These are phyloP conservation scores for Corvus hawaiiensis DNA, from an alignment of 2,113 vertebrate genomes.

Conservation along the genomic window DNA sequence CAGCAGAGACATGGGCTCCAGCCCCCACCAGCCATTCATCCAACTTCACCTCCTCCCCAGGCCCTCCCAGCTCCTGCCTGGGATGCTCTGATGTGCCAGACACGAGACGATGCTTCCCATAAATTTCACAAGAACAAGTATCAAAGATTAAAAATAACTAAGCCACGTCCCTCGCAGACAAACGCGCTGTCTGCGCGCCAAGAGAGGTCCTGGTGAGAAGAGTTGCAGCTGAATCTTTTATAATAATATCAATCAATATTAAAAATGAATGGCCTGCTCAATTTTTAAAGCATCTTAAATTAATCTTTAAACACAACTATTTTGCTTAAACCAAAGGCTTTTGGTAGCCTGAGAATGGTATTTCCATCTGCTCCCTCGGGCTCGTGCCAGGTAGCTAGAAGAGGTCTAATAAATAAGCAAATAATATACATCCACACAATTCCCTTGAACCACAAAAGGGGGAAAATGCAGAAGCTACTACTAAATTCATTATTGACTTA, in stretches of 20 bases:
- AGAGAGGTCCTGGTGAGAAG: constrained; percentile 47
- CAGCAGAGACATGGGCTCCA: not conserved
- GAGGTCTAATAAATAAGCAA: constrained; percentile 50
- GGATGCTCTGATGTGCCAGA: not conserved
- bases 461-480: not conserved
- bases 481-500: not conserved
- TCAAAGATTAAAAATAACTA: constrained; percentile 52
- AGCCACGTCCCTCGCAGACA: constrained; percentile 38
- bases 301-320: constrained; percentile 80
- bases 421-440: constrained; percentile 4
- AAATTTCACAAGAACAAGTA: constrained; percentile 20
- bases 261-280: constrained; percentile 78
- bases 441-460: not conserved
- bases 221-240: constrained; percentile 74
- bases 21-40: not conserved
- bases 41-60: not conserved
- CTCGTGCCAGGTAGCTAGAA: not conserved
- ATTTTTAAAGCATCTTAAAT: constrained; percentile 77
- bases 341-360: constrained; percentile 3
- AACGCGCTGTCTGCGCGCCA: constrained; percentile 16
- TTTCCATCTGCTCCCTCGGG: not conserved
- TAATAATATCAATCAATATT: constrained; percentile 80
- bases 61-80: not conserved
- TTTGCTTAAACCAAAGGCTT: constrained; percentile 74
- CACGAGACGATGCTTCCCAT: not conserved